Evolutionary conservation across 1,140 invertebrate genomes (phyloP), one percentile per base, ranked within the genome.

Genomic region (Trichogramma pretiosum): DNA sequence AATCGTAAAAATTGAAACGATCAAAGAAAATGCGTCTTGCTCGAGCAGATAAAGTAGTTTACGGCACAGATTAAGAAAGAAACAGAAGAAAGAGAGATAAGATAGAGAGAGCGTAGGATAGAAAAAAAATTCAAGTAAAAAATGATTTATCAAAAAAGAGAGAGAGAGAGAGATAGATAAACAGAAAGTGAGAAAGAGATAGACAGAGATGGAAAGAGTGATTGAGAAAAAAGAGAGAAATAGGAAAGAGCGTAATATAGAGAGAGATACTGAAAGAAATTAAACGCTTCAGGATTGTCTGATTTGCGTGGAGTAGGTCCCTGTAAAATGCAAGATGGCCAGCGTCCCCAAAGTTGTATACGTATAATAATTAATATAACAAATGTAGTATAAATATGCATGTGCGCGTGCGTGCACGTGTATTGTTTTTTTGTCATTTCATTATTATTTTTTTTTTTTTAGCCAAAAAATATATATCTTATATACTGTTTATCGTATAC

Each of bases 271-370:
- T 62, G 46, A 61, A 52, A 65, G 57, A 54, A 70, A 70, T 67
- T 62, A 72, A 70, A 70, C 67, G 63, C 63, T 67, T 62, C 52
- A 72, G 67, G 68, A 72, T 72, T 72, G 69, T 72, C 68, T 72
- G 68, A 68, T 68, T 56, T 70, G 67, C 67, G 26, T 52, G 68
- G 64, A 69, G 60, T 67, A 69, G 68, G 68, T 70, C 65, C 67
- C 67, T 70, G 69, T 70, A 68, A 68, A 71, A 70, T 72, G 69
- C 65, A 70, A 69, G 60, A 72, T 70, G 68, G 68, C 69, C 68
- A 69, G 69, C 69, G 65, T 70, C 67, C 68, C 69, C 66, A 68
- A 69, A 72, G 69, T 68, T 67, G 56, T 56, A 50, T 48, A 52
- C 45, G 53, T 55, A 57, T 56, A 57, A 57, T 56, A 54, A 63